Conservation (phyloP, 2,113 vertebrate genomes). For the Tyto alba region DNA sequence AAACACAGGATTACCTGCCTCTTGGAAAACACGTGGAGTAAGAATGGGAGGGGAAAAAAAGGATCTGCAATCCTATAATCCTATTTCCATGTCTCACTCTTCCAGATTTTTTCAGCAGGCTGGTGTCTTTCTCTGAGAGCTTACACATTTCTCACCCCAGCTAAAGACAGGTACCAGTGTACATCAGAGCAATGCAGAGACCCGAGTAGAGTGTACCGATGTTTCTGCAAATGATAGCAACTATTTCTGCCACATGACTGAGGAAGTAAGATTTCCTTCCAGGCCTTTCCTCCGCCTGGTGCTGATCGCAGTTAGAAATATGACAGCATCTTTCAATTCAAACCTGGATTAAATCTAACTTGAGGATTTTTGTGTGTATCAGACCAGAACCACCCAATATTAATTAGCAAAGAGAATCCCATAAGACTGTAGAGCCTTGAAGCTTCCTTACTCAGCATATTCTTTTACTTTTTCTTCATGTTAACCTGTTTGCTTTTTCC, state of each 20-base stretch:
- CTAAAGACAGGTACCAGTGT: not conserved
- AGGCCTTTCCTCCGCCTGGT: not conserved
- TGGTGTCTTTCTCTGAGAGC: not conserved
- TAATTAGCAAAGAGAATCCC: not conserved
- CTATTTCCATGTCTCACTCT: not conserved
- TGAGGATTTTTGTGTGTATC: not conserved
- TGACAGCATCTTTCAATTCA: not conserved
- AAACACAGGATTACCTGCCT: not conserved
- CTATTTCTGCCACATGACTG: not conserved
- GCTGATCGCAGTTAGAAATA: not conserved
- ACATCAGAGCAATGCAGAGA: not conserved
- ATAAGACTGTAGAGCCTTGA: not conserved
- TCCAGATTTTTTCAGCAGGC: not conserved
- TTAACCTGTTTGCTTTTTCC: not conserved
- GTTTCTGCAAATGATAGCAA: not conserved
- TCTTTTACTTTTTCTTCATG: not conserved
- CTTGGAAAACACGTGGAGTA: not conserved
- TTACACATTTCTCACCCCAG: not conserved
- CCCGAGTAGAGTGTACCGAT: not conserved
- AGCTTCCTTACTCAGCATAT: not conserved
- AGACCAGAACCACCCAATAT: not conserved
- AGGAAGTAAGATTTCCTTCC: not conserved
- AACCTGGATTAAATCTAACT: not conserved
- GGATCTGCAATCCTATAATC: not conserved
- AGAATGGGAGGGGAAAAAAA: not conserved